Evolutionary conservation across 2,888 invertebrate species (phyloP).

Genomic region (Hecatera dysodea): DNA sequence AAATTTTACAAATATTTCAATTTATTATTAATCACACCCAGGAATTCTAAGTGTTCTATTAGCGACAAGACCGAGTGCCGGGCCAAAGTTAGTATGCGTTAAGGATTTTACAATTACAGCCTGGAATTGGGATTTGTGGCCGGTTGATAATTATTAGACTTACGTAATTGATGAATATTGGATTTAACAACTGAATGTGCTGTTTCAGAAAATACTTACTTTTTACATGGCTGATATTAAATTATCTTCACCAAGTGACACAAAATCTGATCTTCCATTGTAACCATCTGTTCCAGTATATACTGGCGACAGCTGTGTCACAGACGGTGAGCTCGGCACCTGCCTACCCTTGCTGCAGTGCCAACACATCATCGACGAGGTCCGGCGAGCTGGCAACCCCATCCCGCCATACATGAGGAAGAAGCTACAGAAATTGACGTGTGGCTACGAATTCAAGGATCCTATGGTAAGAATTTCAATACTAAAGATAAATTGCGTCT

Average conservation of each 20-base stretch:
- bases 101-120: too few species aligned
- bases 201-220: too few species aligned
- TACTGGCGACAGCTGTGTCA: conserved; percentile 69
- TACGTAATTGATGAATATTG: too few species aligned
- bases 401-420: conserved; percentile 74
- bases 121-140: too few species aligned
- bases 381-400: conserved; percentile 75
- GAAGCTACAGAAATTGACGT: conserved; percentile 75
- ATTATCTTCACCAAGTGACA: neutral
- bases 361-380: conserved; percentile 71
- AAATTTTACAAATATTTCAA: neutral
- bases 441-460: conserved; percentile 76
- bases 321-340: conserved; percentile 63
- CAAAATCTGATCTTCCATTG: neutral
- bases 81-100: too few species aligned
- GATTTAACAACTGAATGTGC: too few species aligned
- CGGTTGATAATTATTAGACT: too few species aligned
- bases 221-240: neutral
- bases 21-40: too few species aligned
- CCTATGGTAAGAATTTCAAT: conserved; percentile 74
- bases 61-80: too few species aligned
- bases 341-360: conserved; percentile 76
- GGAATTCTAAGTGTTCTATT: too few species aligned
- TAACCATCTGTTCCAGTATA: conserved; percentile 64
- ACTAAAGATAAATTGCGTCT: too few species aligned